phyloP scores from a whole-genome alignment of 1,140 invertebrate genomes.

The Helicoverpa armigera region DNA sequence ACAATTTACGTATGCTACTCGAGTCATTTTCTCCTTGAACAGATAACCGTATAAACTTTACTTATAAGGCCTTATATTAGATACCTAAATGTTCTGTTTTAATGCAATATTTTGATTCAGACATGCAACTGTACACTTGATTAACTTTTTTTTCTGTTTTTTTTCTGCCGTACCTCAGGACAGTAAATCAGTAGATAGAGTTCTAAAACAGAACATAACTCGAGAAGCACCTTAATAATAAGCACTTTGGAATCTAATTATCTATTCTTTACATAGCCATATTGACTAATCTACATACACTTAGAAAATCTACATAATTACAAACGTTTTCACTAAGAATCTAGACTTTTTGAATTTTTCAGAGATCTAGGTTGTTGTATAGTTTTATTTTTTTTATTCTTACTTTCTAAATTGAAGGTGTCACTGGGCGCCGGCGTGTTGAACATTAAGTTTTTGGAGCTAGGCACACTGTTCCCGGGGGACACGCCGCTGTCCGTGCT shows the following conservation, averaged over 20 bases:
- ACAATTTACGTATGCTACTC: slow-evolving; percentile 35
- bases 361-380: slow-evolving; percentile 70
- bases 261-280: slow-evolving; percentile 76
- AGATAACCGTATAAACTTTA: not conserved
- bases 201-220: not conserved
- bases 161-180: not conserved
- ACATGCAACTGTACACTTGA: not conserved
- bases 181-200: not conserved
- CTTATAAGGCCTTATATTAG: not conserved
- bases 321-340: slow-evolving; percentile 81
- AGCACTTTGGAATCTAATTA: slow-evolving; percentile 80
- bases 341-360: slow-evolving; percentile 84
- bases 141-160: not conserved
- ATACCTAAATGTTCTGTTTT: too few species aligned
- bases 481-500: slow-evolving; percentile 81
- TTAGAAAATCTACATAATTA: slow-evolving; percentile 87
- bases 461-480: slow-evolving; percentile 75
- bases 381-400: slow-evolving; percentile 76
- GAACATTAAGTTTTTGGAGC: slow-evolving; percentile 73
- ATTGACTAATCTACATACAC: slow-evolving; percentile 80
- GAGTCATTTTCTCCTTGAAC: slow-evolving; percentile 26
- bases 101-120: too few species aligned
- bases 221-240: slow-evolving; percentile 62
- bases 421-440: slow-evolving; percentile 68
- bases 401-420: slow-evolving; percentile 68